Evolutionary conservation across 2,113 vertebrate genomes (phyloP), one percentile per base, ranked within the genome.

Genomic region (Regulus satrapa): DNA sequence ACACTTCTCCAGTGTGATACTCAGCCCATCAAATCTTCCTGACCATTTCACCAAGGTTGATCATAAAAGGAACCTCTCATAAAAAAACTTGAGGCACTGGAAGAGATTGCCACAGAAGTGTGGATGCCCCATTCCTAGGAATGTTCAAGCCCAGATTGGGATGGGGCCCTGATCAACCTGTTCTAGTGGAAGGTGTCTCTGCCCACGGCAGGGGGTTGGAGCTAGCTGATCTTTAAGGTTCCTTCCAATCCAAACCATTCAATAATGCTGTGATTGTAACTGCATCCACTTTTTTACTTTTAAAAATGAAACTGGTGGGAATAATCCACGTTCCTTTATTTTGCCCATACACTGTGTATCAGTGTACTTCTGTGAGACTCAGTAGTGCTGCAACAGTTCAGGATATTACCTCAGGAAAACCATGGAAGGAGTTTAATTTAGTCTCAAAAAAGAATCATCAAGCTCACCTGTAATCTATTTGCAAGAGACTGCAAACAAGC

Each of bases 321-420:
- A 85, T 28, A 1, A 82, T 40, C 24, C 1, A 25, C 75, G 54
- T 69, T 48, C n/a, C 62, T 90, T 49, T 58, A 41, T 43, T 43
- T 72, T 0, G 0, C 24, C 6, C 0, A 56, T 6, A 34, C 17
- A 48, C 41, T 2, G 23, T 14, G 31, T 64, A 54, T 23, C 18
- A 25, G 48, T 2, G 0, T 23, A 54, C n/a, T 74, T 12, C 29
- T 69, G 43, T 73, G 38, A 63, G 32, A 54, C 25, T 49, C 49
- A 56, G 6, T 3, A 26, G 48, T 3, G 9, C 34, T 40, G 29
- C 41, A 81, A 45, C 43, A 66, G 26, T 46, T 52, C 29, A 41
- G 23, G 62, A 58, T 19, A 25, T 36, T 36, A 56, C 24, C 59
- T 43, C n/a, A 46, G 7, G 11, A 25, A 88, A 75, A 48, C 21